These are phyloP conservation scores for Pachycephala philippinensis DNA, from an alignment of 2,113 vertebrate genomes.

Conservation along the genomic window DNA sequence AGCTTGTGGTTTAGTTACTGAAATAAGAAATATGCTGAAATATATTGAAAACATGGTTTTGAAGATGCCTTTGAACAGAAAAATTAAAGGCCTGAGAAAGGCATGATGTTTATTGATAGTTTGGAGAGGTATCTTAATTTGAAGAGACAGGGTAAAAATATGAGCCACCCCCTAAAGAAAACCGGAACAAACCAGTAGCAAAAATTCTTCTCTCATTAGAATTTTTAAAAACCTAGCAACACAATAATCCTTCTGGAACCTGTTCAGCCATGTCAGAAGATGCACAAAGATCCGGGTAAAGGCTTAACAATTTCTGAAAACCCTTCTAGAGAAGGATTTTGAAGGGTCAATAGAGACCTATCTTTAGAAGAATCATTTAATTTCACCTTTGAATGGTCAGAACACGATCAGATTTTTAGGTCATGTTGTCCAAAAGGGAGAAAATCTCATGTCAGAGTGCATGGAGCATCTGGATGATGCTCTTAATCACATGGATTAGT, in stretches of 20 bases:
- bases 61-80: not conserved
- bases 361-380: not conserved
- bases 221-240: not conserved
- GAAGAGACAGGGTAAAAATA: not conserved
- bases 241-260: not conserved
- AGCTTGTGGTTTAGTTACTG: not conserved
- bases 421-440: not conserved
- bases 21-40: too few relatives aligned
- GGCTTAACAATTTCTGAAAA: not conserved
- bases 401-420: not conserved
- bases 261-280: not conserved
- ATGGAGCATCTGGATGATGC: fast-evolving
- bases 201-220: not conserved
- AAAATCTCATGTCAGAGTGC: not conserved
- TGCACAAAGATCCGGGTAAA: not conserved
- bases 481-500: not conserved
- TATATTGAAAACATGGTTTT: not conserved
- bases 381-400: not conserved
- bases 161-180: fast-evolving
- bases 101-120: not conserved
- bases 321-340: not conserved
- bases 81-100: not conserved
- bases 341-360: not conserved
- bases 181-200: not conserved
- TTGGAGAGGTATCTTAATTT: not conserved